Evolutionary conservation across 2,797 vertebrate genomes (phyloP), one percentile per base, ranked within the genome.

Genomic region (Hapalemur alaotrensis): DNA sequence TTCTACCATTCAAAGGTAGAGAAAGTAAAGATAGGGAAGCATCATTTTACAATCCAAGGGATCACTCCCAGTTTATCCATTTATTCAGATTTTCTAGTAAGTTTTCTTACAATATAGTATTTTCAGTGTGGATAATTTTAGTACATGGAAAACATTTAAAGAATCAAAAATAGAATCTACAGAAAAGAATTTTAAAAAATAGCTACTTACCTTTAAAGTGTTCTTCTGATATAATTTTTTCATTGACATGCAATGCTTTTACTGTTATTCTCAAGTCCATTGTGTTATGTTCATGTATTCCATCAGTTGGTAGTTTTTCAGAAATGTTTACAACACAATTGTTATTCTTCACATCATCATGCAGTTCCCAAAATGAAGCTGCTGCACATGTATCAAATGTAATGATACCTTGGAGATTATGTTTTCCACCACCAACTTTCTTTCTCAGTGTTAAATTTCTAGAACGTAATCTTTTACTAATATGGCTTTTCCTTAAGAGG

Each of bases 131-230:
- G 43, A 52, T 83, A 89, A 93, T 41, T 85, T 88, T 20, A 70
- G 32, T 35, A 88, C 28, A 41, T 46, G 70, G 80, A 61, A 94
- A 92, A 84, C 23, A 28, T 96, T 73, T 52, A 72, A 79, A 86
- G 28, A 95, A 70, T 82, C 12, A 95, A 94, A 95, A 81, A 61
- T 0, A 95, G 35, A 88, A 86, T 80, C 67, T 82, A 54, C 20
- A 75, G 32, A 95, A 95, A 50, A 67, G 0, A 92, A 90, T 41
- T 90, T 75, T 52, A 35, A 9, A 85, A 96, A 82, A 54, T 12
- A 15, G 14, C 12, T 59, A 61, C 43, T 97, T 92, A 98, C 79
- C 90, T 76, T 70, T 98, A 25, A 97, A 94, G 1, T 46, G 61
- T 86, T 95, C 2, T 94, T 89, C 8, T 91, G 46, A 61, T 20